These are phyloP conservation scores for Coleophora deauratella DNA, from an alignment of 2,888 invertebrate species.

Conservation along the genomic window DNA sequence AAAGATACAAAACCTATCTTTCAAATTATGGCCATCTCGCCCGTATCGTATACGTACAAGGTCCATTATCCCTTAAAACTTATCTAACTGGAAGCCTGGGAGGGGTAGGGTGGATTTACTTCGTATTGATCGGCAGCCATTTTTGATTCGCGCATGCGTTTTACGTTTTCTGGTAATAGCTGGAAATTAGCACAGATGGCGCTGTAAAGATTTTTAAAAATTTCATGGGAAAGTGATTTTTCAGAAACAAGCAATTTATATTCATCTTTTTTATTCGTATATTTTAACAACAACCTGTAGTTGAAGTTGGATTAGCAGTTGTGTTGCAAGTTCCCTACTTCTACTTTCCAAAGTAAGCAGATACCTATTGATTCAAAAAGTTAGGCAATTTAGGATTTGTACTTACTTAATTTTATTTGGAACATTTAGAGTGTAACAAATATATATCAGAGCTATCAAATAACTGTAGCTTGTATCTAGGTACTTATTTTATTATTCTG, in stretches of 20 bases:
- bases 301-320: too few species aligned
- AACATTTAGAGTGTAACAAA: too few species aligned
- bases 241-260: background rate
- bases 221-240: too few species aligned
- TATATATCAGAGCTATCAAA: too few species aligned
- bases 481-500: too few species aligned
- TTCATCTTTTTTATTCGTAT: background rate
- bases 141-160: conserved; percentile 54
- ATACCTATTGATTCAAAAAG: too few species aligned
- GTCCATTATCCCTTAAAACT: conserved; percentile 25
- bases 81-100: conserved; percentile 28
- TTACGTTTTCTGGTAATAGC: conserved; percentile 18
- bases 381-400: too few species aligned
- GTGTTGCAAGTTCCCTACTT: too few species aligned
- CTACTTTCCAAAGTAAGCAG: too few species aligned
- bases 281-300: too few species aligned
- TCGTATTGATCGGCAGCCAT: conserved; percentile 67
- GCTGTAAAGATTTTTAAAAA: conserved; percentile 29
- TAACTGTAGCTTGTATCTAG: too few species aligned
- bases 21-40: conserved; percentile 18
- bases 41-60: conserved; percentile 19
- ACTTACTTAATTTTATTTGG: too few species aligned
- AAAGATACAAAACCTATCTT: conserved; percentile 44
- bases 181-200: conserved; percentile 48
- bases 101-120: conserved; percentile 46